Conservation (phyloP, 2,797 vertebrate species). For the Darevskia mixta region DNA sequence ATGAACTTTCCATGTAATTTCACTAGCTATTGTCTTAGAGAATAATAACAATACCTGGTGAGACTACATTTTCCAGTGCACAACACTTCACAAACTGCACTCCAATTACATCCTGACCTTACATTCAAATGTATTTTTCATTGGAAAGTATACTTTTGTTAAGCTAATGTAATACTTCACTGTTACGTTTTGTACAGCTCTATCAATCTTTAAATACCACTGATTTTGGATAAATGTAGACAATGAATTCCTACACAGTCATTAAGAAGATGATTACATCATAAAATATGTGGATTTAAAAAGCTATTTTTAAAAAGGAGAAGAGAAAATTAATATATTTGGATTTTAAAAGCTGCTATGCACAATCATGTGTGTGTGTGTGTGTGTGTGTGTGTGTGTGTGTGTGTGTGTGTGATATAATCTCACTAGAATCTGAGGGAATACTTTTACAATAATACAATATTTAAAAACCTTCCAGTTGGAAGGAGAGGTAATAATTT, state of each 20-base stretch:
- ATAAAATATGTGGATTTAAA: not conserved
- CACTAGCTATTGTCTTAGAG: rapidly evolving
- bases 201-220: conserved; percentile 38
- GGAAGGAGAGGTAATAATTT: conserved; percentile 3
- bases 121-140: conserved; percentile 15
- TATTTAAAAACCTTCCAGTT: conserved; percentile 6
- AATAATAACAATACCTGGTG: not conserved
- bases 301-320: not conserved
- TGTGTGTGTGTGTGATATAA: too few species aligned
- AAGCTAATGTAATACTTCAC: not conserved
- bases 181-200: conserved; percentile 3
- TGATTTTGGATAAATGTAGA: not conserved
- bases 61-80: not conserved
- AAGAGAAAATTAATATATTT: not conserved
- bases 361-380: not conserved
- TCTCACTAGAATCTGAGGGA: not conserved
- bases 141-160: not conserved
- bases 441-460: not conserved
- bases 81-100: not conserved
- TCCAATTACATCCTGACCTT: not conserved
- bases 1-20: not conserved
- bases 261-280: not conserved
- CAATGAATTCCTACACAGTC: conserved; percentile 4
- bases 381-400: too few species aligned
- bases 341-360: not conserved